These are phyloP conservation scores for Pteruthius melanotis DNA, from an alignment of 2,113 vertebrate species.

Conservation along the genomic window DNA sequence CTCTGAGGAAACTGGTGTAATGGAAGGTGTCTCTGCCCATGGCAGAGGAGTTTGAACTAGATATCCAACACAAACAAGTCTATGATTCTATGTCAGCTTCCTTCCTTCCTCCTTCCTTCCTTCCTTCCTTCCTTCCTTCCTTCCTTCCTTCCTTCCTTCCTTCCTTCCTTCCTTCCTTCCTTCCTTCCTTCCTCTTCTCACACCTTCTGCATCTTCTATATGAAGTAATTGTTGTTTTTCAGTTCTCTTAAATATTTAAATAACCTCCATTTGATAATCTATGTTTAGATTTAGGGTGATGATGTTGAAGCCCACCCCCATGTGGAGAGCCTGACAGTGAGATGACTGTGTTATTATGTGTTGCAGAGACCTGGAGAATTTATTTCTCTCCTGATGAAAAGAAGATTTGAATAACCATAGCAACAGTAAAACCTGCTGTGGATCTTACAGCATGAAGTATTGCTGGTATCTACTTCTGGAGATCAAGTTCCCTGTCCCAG, in stretches of 20 bases:
- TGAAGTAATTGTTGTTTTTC: neutral
- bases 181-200: neutral
- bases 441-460: conserved; percentile 41
- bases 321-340: neutral
- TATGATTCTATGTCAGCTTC: neutral
- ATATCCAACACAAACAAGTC: neutral
- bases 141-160: no score
- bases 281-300: neutral
- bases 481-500: neutral
- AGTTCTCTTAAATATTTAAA: neutral
- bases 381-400: conserved; percentile 81
- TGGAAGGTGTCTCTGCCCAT: neutral
- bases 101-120: rapidly evolving
- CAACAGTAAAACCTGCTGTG: conserved; percentile 76
- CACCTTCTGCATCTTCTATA: neutral
- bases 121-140: rapidly evolving
- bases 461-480: conserved; percentile 68
- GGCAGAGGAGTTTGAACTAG: neutral
- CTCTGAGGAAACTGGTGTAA: neutral
- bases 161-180: no score
- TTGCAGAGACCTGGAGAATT: conserved; percentile 72
- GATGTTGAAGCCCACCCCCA: neutral
- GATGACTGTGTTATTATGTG: neutral
- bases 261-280: neutral
- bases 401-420: conserved; percentile 77